Base-by-base conservation (phyloP, 2,113 vertebrate genomes). In the Hippocampus guttulatus region DNA sequence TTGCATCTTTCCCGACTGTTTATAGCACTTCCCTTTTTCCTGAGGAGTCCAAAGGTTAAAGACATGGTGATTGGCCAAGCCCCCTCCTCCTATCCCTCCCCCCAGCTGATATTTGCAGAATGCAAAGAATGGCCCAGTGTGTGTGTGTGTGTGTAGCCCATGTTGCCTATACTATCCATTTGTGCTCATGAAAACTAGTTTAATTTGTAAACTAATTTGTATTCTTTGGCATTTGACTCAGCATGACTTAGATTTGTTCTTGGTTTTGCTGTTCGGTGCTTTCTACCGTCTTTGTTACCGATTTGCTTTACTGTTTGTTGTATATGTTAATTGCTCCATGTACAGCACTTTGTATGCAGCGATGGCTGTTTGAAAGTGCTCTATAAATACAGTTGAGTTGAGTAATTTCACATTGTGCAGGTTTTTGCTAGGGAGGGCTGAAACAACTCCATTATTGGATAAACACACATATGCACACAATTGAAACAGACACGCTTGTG, bases 41-140 rank as follows among this genome's bases (percentile, higher is more conserved):
- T 78, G 78, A 64, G 5, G 70, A 77, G 88, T 84, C 88, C 85
- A 91, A 83, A 91, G 88, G 85, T 89, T 87, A 65, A 90, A 80
- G 72, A 69, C 70, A 69, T 49, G 51, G 74, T 78, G 84, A 88
- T 75, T 86, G 84, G 83, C 78, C 68, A 60, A 84, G 74, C 64
- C 64, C 64, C 64, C 64, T 47, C 41, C 64, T 65, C 14, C 43
- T n/a, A 47, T 18, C 43, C 64, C 63, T 60, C 27, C 71, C 84
- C 74, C 72, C 80, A 72, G 74, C 77, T 77, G 64, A 88, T 81
- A 74, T 85, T 81, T 80, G 67, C 72, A 80, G 79, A 91, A 87
- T 82, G 83, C 76, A 79, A 63, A 76, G 70, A 73, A 68, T 76
- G 75, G 75, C 82, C 82, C 77, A 80, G 74, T 30, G 52, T 80